Conservation (phyloP, 2,113 vertebrate genomes). For the Misgurnus anguillicaudatus region DNA sequence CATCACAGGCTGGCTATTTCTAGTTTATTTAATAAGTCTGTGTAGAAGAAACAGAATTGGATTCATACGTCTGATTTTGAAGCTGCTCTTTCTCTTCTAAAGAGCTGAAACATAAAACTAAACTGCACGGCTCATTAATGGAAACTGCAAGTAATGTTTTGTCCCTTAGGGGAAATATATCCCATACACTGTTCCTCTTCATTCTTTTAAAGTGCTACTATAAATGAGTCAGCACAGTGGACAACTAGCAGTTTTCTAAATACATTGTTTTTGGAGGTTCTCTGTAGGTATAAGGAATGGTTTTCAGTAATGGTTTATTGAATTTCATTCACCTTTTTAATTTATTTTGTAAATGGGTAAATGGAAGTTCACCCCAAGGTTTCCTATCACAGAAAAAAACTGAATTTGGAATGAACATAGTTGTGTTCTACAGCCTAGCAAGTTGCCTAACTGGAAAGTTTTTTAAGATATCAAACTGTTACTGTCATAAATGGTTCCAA, state of each 20-base stretch:
- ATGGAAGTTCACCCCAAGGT: no score
- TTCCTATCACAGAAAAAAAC: no score
- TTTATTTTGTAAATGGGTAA: no score
- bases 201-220: slow-evolving; percentile 1
- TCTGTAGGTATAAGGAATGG: no score
- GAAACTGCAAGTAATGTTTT: background rate
- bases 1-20: slow-evolving; percentile 3
- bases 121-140: slow-evolving; percentile 9
- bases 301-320: no score
- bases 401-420: no score
- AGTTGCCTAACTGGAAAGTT: no score
- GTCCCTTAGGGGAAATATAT: background rate
- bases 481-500: no score
- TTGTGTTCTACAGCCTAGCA: no score
- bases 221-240: background rate
- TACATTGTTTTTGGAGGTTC: background rate
- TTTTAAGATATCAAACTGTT: no score
- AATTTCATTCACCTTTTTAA: no score
- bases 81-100: background rate
- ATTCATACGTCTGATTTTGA: slow-evolving; percentile 21
- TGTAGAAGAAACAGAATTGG: background rate
- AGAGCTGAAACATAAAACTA: slow-evolving; percentile 8
- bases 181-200: background rate
- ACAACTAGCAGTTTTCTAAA: background rate
- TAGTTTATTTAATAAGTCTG: background rate